Evolutionary conservation across 92 coral and sea anemone genomes (phyloP), one percentile per base, ranked within the genome.

Genomic region (Heliopora coerulea): DNA sequence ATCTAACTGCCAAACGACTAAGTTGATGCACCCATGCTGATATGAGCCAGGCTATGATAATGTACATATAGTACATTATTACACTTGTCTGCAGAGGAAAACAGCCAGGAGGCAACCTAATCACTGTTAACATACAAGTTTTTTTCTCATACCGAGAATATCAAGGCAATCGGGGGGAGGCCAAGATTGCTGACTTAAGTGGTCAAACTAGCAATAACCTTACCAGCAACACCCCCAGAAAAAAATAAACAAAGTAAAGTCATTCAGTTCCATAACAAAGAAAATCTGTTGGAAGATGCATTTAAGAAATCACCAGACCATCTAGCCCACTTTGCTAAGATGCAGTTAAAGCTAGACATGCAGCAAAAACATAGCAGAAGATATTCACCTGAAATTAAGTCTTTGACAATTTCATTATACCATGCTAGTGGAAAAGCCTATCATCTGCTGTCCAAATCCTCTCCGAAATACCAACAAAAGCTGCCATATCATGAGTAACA

Each of bases 361-460:
- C 41, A 39, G 50, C 54, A 59, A 48, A 73, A 37, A 54, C 49
- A 54, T 37, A 66, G 79, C n/a, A 54, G 79, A 41, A 0, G 79
- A 73, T 73, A 59, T 57, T 54, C 79, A 29, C 42, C 63, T 23
- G 28, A 56, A 30, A 24, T 54, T 49, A 73, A 73, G 54, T 35
- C 79, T n/a, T 17, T 73, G 21, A 52, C 67, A 29, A 37, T 73
- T 28, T 54, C 65, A 17, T 56, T 56, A 23, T 73, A 54, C 54
- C 79, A 73, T 73, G 79, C 79, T 3, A 73, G 79, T 40, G 65
- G 65, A 37, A 54, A 73, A 39, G 54, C 49, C 13, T 56, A 69
- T 39, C 77, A 42, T 18, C 49, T 69, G 77, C 50, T 73, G 21
- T 54, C 63, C 44, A 73, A 54, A 39, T 19, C 63, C 20, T 54